These are phyloP conservation scores for Empis livida DNA, from an alignment of 2,888 invertebrate genomes.

Conservation along the genomic window DNA sequence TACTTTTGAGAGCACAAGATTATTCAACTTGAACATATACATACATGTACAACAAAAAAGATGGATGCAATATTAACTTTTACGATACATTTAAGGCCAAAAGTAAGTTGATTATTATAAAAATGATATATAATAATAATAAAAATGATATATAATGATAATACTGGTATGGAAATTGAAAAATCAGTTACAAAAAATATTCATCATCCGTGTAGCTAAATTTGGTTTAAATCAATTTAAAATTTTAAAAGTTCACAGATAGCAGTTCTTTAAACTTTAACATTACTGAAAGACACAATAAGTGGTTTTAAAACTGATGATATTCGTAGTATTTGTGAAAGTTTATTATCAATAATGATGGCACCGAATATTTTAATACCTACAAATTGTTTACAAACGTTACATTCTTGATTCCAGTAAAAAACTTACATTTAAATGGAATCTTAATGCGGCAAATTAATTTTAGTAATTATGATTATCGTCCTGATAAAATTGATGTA, in stretches of 20 bases:
- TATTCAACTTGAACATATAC: slow-evolving; percentile 60
- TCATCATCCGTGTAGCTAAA: slow-evolving; percentile 44
- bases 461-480: slow-evolving; percentile 74
- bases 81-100: slow-evolving; percentile 80
- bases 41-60: slow-evolving; percentile 53
- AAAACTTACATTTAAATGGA: slow-evolving; percentile 46
- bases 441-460: slow-evolving; percentile 62
- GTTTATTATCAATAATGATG: slow-evolving; percentile 72
- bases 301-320: slow-evolving; percentile 57
- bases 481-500: slow-evolving; percentile 62
- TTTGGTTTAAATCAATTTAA: slow-evolving; percentile 62
- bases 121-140: neutral
- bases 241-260: slow-evolving; percentile 49
- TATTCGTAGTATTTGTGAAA: slow-evolving; percentile 69
- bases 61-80: slow-evolving; percentile 59
- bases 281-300: slow-evolving; percentile 61
- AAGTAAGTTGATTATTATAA: slow-evolving; percentile 39
- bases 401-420: no score
- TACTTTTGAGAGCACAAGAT: slow-evolving; percentile 66
- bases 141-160: slow-evolving; percentile 23
- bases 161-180: no score
- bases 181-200: slow-evolving; percentile 19
- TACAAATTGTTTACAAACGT: slow-evolving; percentile 67
- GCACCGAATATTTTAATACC: slow-evolving; percentile 71
- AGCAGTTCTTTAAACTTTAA: slow-evolving; percentile 62